Evolutionary conservation across 2,113 vertebrate genomes (phyloP).

Genomic region (Siniperca knerii): DNA sequence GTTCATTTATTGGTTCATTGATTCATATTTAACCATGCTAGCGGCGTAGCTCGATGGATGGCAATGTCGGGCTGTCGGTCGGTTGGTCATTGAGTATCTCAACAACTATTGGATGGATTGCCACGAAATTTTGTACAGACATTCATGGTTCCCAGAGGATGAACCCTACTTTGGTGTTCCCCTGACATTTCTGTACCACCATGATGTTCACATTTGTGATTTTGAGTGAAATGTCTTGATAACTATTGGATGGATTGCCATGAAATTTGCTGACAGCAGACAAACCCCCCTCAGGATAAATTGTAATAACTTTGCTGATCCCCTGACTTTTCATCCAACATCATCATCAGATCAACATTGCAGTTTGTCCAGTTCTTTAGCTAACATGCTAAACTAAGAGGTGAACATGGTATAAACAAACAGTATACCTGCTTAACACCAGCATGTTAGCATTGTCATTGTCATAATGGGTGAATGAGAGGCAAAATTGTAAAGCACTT

Average conservation of each 20-base stretch:
- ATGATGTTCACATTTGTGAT: not conserved
- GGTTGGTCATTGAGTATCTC: too few species aligned
- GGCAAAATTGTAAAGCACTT: too few species aligned
- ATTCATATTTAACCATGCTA: not conserved
- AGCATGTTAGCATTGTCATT: too few species aligned
- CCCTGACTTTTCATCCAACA: not conserved
- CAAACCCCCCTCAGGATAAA: not conserved
- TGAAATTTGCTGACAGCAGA: not conserved
- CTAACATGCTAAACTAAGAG: too few species aligned
- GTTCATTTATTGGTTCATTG: not conserved
- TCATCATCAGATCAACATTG: too few species aligned
- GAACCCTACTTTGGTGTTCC: too few species aligned
- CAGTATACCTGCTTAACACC: too few species aligned
- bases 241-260: not conserved
- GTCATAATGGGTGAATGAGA: too few species aligned
- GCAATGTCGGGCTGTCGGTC: not conserved
- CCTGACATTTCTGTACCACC: too few species aligned
- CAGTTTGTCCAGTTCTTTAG: too few species aligned
- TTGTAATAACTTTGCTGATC: not conserved
- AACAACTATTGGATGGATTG: not conserved
- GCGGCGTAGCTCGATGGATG: not conserved
- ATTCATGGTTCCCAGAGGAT: not conserved
- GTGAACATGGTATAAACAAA: too few species aligned
- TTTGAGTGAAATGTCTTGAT: not conserved
- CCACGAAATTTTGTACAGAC: not conserved